Base-by-base conservation (phyloP, 2,888 invertebrate genomes). In the Pristionchus mayeri region DNA sequence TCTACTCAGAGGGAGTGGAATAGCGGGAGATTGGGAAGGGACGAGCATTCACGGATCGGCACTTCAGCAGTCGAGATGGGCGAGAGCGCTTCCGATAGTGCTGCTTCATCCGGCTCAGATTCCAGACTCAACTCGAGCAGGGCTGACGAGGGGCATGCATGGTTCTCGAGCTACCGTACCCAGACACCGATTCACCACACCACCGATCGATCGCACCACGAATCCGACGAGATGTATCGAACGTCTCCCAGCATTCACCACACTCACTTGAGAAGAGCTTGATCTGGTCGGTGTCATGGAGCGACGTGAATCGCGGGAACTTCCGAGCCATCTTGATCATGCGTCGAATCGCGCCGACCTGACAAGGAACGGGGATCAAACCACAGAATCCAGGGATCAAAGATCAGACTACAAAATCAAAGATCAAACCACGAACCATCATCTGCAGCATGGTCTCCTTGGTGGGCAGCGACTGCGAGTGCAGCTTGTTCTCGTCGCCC, bases 271-370 rank as follows among this genome's bases (percentile, higher is more conserved):
- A 97, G 9, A 97, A 93, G 16, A 96, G 94, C 27, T 95, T 95
- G 79, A 96, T 95, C 94, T 98, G 98, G 93, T 98, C 97, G 90
- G 96, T 97, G 92, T 97, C 97, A 92, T 97, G 97, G 95, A 98
- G 96, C 92, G 96, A 96, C 93, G 96, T 96, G 93, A 98, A 98
- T 4, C 97, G 96, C 92, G 93, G 93, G 52, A 95, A 93, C 87
- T 94, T 93, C 90, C 95, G 95, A 16, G 94, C 94, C 93, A 95
- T 95, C 91, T 94, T 94, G 86, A 95, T 95, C 44, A 95, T 91
- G 82, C 97, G 95, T 86, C 97, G 94, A 87, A 98, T 97, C 4
- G 97, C 97, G 83, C 97, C 95, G 2, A 97, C 97, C 0, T 82
- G 81, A 27, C 21, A 54, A 9, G 37, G 11, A 57, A n/a, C 34